Evolutionary conservation across 2,113 vertebrate genomes (phyloP).

Genomic region (Alligator mississippiensis): DNA sequence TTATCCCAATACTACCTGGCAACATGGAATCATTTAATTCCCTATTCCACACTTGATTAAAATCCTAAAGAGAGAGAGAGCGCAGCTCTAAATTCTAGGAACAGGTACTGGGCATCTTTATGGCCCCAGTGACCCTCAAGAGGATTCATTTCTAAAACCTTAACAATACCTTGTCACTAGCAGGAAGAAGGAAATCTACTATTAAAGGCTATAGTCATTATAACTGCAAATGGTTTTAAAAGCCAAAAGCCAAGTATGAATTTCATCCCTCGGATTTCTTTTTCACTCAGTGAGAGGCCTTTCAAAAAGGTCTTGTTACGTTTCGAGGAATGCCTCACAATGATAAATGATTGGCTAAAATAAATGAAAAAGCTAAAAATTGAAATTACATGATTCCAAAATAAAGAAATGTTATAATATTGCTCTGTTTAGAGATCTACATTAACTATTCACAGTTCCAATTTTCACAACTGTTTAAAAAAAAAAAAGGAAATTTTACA

Average conservation of each 20-base stretch:
- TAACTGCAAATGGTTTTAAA: conserved; percentile 41
- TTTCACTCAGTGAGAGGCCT: neutral
- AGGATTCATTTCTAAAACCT: conserved; percentile 70
- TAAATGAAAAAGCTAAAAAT: neutral
- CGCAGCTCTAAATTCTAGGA: conserved; percentile 44
- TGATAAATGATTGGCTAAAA: conserved; percentile 7
- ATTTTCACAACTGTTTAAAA: conserved; percentile 30
- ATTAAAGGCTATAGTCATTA: conserved; percentile 23
- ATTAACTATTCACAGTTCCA: conserved; percentile 1
- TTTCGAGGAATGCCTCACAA: conserved; percentile 4
- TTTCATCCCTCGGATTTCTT: conserved; percentile 47
- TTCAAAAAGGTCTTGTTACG: neutral
- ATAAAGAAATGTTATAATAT: neutral
- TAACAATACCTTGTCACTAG: conserved; percentile 60
- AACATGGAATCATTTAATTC: neutral
- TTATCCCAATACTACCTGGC: neutral
- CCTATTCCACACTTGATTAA: conserved; percentile 24
- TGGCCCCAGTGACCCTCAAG: conserved; percentile 58
- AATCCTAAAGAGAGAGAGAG: conserved; percentile 15
- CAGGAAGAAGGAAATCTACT: conserved; percentile 1
- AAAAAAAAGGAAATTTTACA: conserved; percentile 3
- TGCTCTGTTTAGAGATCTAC: neutral
- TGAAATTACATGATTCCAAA: neutral
- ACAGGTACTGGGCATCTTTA: conserved; percentile 65
- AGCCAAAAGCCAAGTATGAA: conserved; percentile 12